These are phyloP conservation scores for Myiozetetes cayanensis DNA, from an alignment of 2,113 vertebrate species.

Conservation along the genomic window DNA sequence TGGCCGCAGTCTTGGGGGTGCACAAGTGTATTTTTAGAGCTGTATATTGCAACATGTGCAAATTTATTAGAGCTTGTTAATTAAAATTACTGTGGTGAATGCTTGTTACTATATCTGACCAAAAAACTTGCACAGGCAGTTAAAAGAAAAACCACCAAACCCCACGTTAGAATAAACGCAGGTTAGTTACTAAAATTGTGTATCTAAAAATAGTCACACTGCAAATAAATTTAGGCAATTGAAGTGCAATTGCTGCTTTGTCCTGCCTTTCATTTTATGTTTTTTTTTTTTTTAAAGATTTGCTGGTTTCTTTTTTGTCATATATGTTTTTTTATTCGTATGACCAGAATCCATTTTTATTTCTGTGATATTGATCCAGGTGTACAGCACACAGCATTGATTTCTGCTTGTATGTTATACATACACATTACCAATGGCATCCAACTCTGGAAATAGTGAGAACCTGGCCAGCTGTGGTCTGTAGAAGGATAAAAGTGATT, in stretches of 20 bases:
- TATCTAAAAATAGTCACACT: conserved; percentile 15
- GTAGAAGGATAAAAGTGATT: background rate
- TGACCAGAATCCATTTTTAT: conserved; percentile 37
- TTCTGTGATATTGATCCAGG: conserved; percentile 29
- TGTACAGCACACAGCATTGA: conserved; percentile 19
- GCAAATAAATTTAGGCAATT: conserved; percentile 1
- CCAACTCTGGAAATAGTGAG: background rate
- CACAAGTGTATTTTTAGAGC: background rate
- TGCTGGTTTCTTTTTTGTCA: conserved; percentile 4
- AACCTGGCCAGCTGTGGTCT: background rate
- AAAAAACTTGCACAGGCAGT: background rate
- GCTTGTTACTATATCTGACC: conserved; percentile 41
- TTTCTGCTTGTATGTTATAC: conserved; percentile 17
- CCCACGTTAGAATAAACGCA: background rate
- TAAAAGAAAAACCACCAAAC: conserved; percentile 22
- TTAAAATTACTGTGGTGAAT: conserved; percentile 45
- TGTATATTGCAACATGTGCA: conserved; percentile 26
- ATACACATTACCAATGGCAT: background rate
- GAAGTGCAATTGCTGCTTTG: background rate
- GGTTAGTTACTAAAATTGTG: conserved; percentile 19
- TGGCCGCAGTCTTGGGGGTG: background rate
- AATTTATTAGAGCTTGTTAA: conserved; percentile 63
- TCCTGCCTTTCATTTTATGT: background rate
- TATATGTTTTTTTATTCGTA: background rate
- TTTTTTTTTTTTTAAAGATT: conserved; percentile 16